Base-by-base conservation (phyloP, 2,888 invertebrate genomes). In the Emesis russula region DNA sequence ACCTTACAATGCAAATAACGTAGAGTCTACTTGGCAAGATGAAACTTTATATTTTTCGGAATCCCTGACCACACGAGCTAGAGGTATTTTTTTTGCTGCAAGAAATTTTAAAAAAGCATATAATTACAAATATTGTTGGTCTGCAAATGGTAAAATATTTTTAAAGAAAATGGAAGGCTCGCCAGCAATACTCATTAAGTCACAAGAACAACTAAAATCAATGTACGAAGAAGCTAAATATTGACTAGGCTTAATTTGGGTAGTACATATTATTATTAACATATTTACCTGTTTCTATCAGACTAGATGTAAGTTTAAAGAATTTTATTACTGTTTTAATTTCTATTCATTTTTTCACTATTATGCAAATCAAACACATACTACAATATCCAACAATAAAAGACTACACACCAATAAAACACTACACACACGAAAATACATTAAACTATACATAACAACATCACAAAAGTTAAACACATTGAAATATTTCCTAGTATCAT, bases 61-160 rank as follows among this genome's bases (percentile, higher is more conserved):
- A 66, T 66, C 25, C 3, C 18, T 66, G 6, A 66, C 63, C n/a
- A 11, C 63, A 6, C 63, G 63, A 25, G 25, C 63, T 66, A 66
- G 25, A n/a, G 25, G 63, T 31, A 53, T 53, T n/a, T n/a, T 53
- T 53, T 53, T n/a, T 53, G n/a, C 48, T 5, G 48, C 48, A 53
- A 3, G 63, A 9, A 66, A 18, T 66, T 31, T 66, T 31, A 66
- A 31, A 66, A 66, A 25, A 66, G 5, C 63, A 2, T 9, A 3
- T n/a, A n/a, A n/a, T n/a, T 66, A 31, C 13, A 66, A 66, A 31
- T 66, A 11, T 66, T 66, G 31, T 66, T 66, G 63, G 63, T 18
- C 25, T 1, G 11, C 18, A 4, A 66, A 66, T 66, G 63, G 25
- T 7, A 66, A 66, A 66, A 31, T 66, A 11, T 66, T 66, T 66